Evolutionary conservation across 1,140 invertebrate species (phyloP).

Genomic region (Macrotrachela quadricornifera): DNA sequence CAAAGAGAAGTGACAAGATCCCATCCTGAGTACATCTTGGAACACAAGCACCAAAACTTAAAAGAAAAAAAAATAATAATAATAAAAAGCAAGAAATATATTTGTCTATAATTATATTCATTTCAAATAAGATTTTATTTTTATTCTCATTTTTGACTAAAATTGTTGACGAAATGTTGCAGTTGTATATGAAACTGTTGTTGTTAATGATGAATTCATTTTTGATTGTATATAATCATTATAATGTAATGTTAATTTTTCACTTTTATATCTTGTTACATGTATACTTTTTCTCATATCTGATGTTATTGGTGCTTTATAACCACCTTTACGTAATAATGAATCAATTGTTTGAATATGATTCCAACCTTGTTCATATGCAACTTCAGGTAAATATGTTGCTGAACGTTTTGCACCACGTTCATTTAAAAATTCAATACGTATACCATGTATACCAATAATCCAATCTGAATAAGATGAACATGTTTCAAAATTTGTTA

Average conservation of each 20-base stretch:
- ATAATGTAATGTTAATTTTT: conserved; percentile 59
- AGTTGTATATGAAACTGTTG: no score
- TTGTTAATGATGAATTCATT: no score
- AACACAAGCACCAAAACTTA: no score
- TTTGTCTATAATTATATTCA: no score
- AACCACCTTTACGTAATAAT: conserved; percentile 81
- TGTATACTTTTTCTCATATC: conserved; percentile 66
- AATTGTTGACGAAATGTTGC: no score
- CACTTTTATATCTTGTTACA: conserved; percentile 76
- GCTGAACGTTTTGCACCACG: conserved; percentile 80
- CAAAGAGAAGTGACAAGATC: no score
- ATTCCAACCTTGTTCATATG: conserved; percentile 67
- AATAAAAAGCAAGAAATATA: no score
- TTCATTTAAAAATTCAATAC: conserved; percentile 89
- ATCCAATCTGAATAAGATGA: conserved; percentile 87
- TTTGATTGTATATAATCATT: conserved; percentile 34
- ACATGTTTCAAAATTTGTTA: conserved; percentile 83
- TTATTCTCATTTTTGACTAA: no score
- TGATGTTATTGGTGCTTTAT: conserved; percentile 64
- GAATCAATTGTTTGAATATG: conserved; percentile 53
- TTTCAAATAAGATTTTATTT: no score
- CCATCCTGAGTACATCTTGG: no score
- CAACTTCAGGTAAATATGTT: conserved; percentile 90
- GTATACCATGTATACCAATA: conserved; percentile 82
- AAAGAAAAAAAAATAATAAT: no score